A percentile compares a stretch with the other conserved stretches of the same genome.
Conservation (phyloP, 1,140 invertebrate species). For the Sycophila sp. region DNA sequence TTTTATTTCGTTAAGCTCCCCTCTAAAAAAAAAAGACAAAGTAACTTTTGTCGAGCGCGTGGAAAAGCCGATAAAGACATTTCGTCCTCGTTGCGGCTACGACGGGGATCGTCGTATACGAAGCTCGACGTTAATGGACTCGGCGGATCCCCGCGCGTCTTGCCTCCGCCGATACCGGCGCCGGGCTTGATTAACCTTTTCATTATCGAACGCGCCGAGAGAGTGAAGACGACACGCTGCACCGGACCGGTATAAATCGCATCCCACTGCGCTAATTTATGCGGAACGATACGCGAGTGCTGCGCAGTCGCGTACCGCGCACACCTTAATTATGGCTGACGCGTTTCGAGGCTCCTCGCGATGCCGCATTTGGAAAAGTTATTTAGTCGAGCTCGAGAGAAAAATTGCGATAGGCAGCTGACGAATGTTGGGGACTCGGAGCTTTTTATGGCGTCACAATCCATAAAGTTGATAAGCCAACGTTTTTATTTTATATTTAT, state of each 20-base stretch:
- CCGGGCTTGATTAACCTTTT: conserved; percentile 48
- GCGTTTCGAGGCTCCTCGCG: not conserved
- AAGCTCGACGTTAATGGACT: conserved; percentile 17
- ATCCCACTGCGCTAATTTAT: conserved; percentile 18
- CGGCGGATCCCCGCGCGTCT: conserved; percentile 15
- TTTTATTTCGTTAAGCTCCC: no score
- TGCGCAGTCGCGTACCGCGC: not conserved
- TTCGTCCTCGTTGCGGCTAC: no score
- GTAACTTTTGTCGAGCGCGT: no score
- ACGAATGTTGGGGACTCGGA: no score
- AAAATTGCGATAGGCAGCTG: no score
- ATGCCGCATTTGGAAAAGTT: not conserved
- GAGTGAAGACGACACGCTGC: not conserved
- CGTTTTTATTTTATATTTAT: no score
- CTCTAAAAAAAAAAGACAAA: no score
- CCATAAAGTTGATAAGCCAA: no score
- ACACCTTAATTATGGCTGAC: conserved; percentile 24
- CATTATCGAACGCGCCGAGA: conserved; percentile 40
- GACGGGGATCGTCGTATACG: conserved; percentile 1
- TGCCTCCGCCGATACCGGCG: conserved; percentile 13
- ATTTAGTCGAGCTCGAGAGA: not conserved
- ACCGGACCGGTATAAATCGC: conserved; percentile 13
- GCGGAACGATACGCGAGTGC: not conserved
- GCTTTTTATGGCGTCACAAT: no score
- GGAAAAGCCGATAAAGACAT: no score